Base-by-base conservation (phyloP, 2,888 invertebrate species). In the Andrena camellia region DNA sequence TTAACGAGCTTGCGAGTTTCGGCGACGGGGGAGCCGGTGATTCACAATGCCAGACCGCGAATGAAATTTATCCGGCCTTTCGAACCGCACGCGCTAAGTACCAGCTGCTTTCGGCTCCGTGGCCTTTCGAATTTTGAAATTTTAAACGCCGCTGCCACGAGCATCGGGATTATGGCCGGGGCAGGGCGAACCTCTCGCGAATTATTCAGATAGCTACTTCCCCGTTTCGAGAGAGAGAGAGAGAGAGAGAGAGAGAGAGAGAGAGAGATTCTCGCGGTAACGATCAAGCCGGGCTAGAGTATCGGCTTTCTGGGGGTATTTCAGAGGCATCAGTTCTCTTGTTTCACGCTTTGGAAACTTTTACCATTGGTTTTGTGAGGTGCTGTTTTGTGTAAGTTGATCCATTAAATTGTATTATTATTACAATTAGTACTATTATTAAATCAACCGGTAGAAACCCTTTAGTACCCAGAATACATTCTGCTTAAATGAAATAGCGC, bases 1-100 rank as follows among this genome's bases (percentile, higher is more conserved):
- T 80, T 80, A 80, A 79, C 70, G 69, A 60, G 67, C 23, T 48
- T 52, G n/a, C 50, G 7, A 71, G 72, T 63, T 71, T n/a, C 20
- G 0, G 33, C 8, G 29, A n/a, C 6, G 20, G 6, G 42, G 17
- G 42, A 42, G 42, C 13, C 13, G 67, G 6, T 31, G 23, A 68
- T 66, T 29, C 50, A 7, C 62, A 54, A 29, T 29, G 64, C 20
- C 33, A 23, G 31, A 50, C 50, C 35, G 29, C 50, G 57, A 57
- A 31, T 50, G 64, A 67, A 59, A 67, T 73, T 78, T 60, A 73
- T 60, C 66, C 17, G 35, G 23, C 5, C 5, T 59, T 71, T 20
- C 31, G 7, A 10, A 5, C 7, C 23, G 17, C 57, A 33, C 62
- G 17, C 17, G 42, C 42, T 10, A 68, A 71, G 73, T 59, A 35